phyloP scores from a whole-genome alignment of 2,888 invertebrate genomes.

The Tenthredo mesomela region DNA sequence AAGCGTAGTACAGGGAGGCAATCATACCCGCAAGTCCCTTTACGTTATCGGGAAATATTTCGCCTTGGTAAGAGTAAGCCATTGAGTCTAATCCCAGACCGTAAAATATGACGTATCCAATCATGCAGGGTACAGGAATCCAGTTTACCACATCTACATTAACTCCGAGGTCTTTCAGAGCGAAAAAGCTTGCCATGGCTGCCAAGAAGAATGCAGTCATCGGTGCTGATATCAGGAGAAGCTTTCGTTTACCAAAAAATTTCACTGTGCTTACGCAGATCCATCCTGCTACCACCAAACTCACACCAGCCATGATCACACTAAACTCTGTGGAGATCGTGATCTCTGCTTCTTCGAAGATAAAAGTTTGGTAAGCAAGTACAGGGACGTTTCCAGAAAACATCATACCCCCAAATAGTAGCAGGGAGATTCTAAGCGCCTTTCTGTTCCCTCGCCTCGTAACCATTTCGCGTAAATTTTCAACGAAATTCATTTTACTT shows the following conservation, averaged over 20 bases:
- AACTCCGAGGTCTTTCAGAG: slow-evolving; percentile 62
- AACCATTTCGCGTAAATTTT: slow-evolving; percentile 58
- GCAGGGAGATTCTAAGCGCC: slow-evolving; percentile 70
- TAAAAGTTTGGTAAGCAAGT: slow-evolving; percentile 73
- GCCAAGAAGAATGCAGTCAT: slow-evolving; percentile 66
- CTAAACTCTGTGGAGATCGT: slow-evolving; percentile 69
- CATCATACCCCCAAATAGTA: slow-evolving; percentile 69
- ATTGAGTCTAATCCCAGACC: slow-evolving; percentile 74
- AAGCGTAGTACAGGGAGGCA: slow-evolving; percentile 72
- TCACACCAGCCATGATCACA: slow-evolving; percentile 69
- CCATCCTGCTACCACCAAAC: slow-evolving; percentile 70
- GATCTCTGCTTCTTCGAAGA: slow-evolving; percentile 71
- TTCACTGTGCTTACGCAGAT: slow-evolving; percentile 71
- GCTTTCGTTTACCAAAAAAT: slow-evolving; percentile 69
- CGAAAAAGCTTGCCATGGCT: slow-evolving; percentile 70
- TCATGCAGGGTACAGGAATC: slow-evolving; percentile 72
- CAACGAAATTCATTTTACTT: slow-evolving; percentile 56
- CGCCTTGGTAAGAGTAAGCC: slow-evolving; percentile 73
- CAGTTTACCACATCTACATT: slow-evolving; percentile 68
- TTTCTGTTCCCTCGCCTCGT: slow-evolving; percentile 55
- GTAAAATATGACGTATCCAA: slow-evolving; percentile 70
- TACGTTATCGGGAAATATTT: slow-evolving; percentile 73
- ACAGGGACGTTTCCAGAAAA: slow-evolving; percentile 73
- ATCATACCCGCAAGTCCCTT: slow-evolving; percentile 73
- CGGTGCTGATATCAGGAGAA: slow-evolving; percentile 70